phyloP scores from a whole-genome alignment of 2,113 vertebrate species.

The Eira barbara region DNA sequence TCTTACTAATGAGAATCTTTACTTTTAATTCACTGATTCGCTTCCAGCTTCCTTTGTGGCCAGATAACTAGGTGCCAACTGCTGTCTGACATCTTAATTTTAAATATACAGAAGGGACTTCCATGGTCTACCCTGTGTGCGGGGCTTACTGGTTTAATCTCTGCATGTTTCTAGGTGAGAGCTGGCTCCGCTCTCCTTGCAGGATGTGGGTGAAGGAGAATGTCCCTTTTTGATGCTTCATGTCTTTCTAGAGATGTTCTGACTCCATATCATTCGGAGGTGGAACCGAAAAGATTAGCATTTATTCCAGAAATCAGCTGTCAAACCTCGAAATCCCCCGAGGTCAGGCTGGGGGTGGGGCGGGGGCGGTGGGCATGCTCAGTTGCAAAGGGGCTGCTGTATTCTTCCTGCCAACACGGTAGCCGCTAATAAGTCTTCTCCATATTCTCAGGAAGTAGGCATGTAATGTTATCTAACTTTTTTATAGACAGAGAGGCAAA shows the following conservation, averaged over 20 bases:
- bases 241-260: background rate
- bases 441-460: background rate
- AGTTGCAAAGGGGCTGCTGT: background rate
- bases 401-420: background rate
- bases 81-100: background rate
- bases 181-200: background rate
- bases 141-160: background rate
- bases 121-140: background rate
- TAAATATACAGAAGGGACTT: background rate
- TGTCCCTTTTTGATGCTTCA: background rate
- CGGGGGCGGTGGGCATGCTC: background rate
- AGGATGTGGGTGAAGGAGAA: background rate
- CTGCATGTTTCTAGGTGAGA: background rate
- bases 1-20: background rate
- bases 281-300: background rate
- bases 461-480: background rate
- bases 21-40: background rate
- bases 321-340: background rate
- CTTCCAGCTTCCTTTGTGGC: background rate
- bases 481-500: background rate
- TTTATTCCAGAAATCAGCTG: background rate
- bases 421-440: background rate
- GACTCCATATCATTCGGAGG: background rate
- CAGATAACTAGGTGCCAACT: background rate
- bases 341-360: background rate